These are phyloP conservation scores for Antitype chi DNA, from an alignment of 2,888 invertebrate genomes.

Conservation along the genomic window DNA sequence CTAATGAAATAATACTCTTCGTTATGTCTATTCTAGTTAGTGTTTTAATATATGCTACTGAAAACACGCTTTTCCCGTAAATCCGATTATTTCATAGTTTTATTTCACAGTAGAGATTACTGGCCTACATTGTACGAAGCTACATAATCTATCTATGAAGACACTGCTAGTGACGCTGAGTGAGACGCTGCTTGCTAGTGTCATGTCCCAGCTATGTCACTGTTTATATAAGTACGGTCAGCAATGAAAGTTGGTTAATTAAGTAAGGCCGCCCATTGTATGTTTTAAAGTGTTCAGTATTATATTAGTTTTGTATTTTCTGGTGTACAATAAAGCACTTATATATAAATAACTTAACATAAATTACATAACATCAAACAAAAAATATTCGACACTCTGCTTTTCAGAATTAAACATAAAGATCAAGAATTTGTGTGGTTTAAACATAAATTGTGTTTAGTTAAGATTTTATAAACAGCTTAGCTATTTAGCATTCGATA, in stretches of 20 bases:
- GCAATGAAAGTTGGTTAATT: neutral
- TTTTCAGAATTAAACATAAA: neutral
- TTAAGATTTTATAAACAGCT: neutral
- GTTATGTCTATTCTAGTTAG: neutral
- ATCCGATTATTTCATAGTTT: neutral
- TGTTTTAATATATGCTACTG: conserved; percentile 22
- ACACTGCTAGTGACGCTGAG: too few relatives aligned
- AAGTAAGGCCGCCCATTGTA: neutral
- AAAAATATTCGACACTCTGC: neutral
- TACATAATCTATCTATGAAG: neutral
- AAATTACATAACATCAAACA: neutral
- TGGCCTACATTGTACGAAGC: conserved; percentile 2
- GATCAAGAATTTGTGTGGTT: too few relatives aligned
- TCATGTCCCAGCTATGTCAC: neutral
- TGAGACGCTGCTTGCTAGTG: neutral
- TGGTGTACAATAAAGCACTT: too few relatives aligned
- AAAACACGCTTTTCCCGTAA: conserved; percentile 6
- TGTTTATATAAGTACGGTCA: neutral
- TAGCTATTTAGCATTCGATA: too few relatives aligned
- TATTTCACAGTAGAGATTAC: neutral
- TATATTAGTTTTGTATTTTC: too few relatives aligned
- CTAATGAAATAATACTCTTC: conserved; percentile 29
- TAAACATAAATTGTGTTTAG: too few relatives aligned
- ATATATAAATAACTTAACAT: too few relatives aligned
- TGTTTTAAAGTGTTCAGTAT: too few relatives aligned